Evolutionary conservation across 2,113 vertebrate genomes (phyloP).

Genomic region (Todiramphus chloris): DNA sequence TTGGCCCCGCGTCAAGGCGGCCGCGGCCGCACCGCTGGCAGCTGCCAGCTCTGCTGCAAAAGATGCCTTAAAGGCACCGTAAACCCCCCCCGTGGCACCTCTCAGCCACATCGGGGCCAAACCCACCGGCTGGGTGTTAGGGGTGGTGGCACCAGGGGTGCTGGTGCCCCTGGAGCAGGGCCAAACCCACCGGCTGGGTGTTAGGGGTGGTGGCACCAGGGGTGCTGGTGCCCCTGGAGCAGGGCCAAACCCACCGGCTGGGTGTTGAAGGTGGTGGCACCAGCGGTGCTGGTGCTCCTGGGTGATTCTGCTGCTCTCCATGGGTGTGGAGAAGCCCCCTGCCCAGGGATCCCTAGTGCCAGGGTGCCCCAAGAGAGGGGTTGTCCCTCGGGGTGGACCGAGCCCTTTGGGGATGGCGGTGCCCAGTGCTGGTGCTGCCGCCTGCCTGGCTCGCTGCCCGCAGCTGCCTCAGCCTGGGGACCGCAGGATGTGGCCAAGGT

Average conservation of each 20-base stretch:
- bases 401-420: neutral
- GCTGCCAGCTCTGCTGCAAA: neutral
- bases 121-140: too few relatives aligned
- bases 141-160: too few relatives aligned
- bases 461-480: neutral
- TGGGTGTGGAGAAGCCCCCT: neutral
- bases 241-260: too few relatives aligned
- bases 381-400: too few relatives aligned
- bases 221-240: too few relatives aligned
- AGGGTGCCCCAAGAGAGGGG: neutral
- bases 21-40: neutral
- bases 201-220: too few relatives aligned
- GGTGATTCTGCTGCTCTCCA: neutral
- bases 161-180: neutral
- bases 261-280: too few relatives aligned
- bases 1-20: neutral
- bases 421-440: fast-evolving
- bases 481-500: neutral
- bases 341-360: too few relatives aligned
- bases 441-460: neutral
- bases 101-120: too few relatives aligned
- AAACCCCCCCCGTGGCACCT: neutral
- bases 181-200: neutral
- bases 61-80: neutral
- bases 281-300: too few relatives aligned